A percentile compares a stretch with the other conserved stretches of the same genome.
phyloP scores from a whole-genome alignment of 1,140 invertebrate genomes.

The Hycleus cichorii region DNA sequence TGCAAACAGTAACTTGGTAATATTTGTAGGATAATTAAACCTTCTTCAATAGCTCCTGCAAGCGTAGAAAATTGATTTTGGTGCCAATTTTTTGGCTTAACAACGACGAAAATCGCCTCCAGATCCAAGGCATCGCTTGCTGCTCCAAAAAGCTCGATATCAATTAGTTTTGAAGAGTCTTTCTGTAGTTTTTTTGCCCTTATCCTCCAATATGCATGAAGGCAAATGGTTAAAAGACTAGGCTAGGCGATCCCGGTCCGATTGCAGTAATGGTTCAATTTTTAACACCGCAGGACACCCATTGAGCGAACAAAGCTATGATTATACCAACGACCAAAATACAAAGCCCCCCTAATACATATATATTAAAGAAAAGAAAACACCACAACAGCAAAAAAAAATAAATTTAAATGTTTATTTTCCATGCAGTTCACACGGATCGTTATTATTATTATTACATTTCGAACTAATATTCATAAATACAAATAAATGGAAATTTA shows the following conservation, averaged over 20 bases:
- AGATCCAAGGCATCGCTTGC: too few species aligned
- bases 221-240: background rate
- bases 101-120: too few species aligned
- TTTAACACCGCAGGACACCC: constrained; percentile 38
- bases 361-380: constrained; percentile 31
- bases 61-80: too few species aligned
- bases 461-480: constrained; percentile 19
- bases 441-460: background rate
- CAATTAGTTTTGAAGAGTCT: too few species aligned
- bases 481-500: constrained; percentile 28
- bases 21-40: too few species aligned
- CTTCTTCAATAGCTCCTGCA: too few species aligned
- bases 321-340: constrained; percentile 33
- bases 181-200: too few species aligned
- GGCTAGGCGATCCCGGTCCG: constrained; percentile 25
- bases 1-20: too few species aligned
- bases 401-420: constrained; percentile 33
- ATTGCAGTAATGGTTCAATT: constrained; percentile 40
- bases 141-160: too few species aligned
- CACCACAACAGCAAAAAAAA: constrained; percentile 4
- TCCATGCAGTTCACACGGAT: constrained; percentile 30
- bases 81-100: too few species aligned
- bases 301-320: constrained; percentile 38
- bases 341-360: constrained; percentile 38
- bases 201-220: too few species aligned